Evolutionary conservation across 1,140 invertebrate genomes (phyloP).

Genomic region (Lycorma delicatula): DNA sequence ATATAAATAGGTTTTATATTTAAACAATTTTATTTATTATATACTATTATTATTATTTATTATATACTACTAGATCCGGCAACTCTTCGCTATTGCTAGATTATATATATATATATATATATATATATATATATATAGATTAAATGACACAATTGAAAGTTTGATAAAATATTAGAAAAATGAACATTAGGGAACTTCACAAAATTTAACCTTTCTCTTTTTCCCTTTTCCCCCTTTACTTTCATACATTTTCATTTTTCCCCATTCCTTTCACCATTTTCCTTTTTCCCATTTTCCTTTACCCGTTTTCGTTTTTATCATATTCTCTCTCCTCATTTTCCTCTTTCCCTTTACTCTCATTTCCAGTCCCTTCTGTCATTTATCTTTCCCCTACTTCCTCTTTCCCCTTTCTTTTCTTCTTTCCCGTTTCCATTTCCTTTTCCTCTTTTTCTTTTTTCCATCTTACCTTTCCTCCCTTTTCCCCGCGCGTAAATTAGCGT

Average conservation of each 20-base stretch:
- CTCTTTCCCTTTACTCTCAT: background rate
- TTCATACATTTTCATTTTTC: background rate
- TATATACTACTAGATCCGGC: too few relatives aligned
- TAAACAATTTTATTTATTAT: too few relatives aligned
- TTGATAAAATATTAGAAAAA: too few relatives aligned
- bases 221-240: background rate
- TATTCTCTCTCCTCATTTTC: background rate
- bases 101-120: too few relatives aligned
- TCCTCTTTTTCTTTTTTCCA: background rate
- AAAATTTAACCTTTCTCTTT: slow-evolving; percentile 8
- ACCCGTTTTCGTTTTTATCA: background rate
- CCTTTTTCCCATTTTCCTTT: background rate
- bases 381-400: background rate
- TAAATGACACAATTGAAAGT: too few relatives aligned
- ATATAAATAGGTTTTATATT: too few relatives aligned
- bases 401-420: background rate
- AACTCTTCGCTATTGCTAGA: too few relatives aligned
- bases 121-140: too few relatives aligned
- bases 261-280: background rate
- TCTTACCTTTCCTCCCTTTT: background rate
- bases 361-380: background rate
- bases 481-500: too few relatives aligned
- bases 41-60: too few relatives aligned
- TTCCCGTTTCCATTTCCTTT: background rate
- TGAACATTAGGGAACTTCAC: too few relatives aligned